Evolutionary conservation across 2,113 vertebrate species (phyloP).

Genomic region (Toxotes chatareus): DNA sequence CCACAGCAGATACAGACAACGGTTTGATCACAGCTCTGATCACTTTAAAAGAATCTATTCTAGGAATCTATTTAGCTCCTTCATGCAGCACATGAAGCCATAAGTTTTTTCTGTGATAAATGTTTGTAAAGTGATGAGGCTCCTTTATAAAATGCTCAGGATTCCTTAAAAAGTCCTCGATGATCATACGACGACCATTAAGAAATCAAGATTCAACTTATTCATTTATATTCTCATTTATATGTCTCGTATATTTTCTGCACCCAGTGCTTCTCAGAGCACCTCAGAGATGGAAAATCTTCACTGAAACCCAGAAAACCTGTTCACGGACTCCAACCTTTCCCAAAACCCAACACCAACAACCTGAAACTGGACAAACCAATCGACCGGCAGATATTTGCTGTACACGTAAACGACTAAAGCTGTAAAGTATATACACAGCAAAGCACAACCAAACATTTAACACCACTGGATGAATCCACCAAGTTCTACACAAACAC

Average conservation of each 20-base stretch:
- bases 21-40: neutral
- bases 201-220: neutral
- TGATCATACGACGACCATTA: too few relatives aligned
- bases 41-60: neutral
- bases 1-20: neutral
- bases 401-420: neutral
- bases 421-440: neutral
- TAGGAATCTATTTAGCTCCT: neutral
- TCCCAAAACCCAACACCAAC: slow-evolving; percentile 5
- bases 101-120: too few relatives aligned
- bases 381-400: neutral
- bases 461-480: neutral
- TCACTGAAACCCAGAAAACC: neutral
- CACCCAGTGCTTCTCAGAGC: neutral
- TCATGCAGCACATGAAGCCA: neutral
- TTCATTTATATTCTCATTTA: neutral
- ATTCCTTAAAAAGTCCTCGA: too few relatives aligned
- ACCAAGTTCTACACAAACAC: slow-evolving; percentile 4
- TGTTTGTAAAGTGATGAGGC: neutral
- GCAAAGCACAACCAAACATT: neutral
- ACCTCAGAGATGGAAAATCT: neutral
- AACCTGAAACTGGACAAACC: neutral
- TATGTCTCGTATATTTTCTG: neutral
- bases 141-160: neutral
- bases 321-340: neutral